Evolutionary conservation across 2,888 invertebrate species (phyloP).

Genomic region (Sipha maydis): DNA sequence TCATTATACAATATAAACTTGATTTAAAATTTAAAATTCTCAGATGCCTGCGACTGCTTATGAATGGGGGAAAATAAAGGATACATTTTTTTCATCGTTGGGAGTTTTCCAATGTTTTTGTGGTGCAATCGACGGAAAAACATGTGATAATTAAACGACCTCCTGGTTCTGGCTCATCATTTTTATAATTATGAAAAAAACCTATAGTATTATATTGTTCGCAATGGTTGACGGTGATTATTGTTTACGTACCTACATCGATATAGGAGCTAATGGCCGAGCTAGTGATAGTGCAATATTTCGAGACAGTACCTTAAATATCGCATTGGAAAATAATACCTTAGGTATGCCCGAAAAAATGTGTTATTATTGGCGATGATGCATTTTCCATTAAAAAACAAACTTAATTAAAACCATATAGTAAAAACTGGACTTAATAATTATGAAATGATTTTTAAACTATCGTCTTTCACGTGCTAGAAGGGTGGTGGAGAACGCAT

Average conservation of each 20-base stretch:
- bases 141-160: constrained; percentile 66
- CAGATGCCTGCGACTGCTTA: constrained; percentile 65
- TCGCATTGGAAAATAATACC: constrained; percentile 51
- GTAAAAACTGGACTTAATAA: neutral
- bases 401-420: constrained; percentile 44
- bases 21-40: constrained; percentile 3
- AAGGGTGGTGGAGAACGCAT: constrained; percentile 38
- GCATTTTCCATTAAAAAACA: constrained; percentile 19
- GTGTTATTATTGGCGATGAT: constrained; percentile 38
- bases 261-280: constrained; percentile 64
- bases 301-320: constrained; percentile 37
- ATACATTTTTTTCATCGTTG: constrained; percentile 65
- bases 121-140: constrained; percentile 66
- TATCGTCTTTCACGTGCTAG: constrained; percentile 39
- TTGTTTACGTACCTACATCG: constrained; percentile 63
- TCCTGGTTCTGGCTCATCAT: constrained; percentile 64
- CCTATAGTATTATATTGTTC: constrained; percentile 64
- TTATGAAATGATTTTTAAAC: constrained; percentile 35
- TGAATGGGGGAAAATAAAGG: constrained; percentile 65
- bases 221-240: constrained; percentile 65
- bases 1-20: constrained; percentile 1
- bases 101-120: constrained; percentile 65
- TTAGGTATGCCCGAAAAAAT: constrained; percentile 46
- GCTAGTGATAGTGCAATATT: constrained; percentile 62
- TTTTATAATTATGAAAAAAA: constrained; percentile 66